Conservation (phyloP, 2,888 invertebrate genomes). For the Griposia aprilina region DNA sequence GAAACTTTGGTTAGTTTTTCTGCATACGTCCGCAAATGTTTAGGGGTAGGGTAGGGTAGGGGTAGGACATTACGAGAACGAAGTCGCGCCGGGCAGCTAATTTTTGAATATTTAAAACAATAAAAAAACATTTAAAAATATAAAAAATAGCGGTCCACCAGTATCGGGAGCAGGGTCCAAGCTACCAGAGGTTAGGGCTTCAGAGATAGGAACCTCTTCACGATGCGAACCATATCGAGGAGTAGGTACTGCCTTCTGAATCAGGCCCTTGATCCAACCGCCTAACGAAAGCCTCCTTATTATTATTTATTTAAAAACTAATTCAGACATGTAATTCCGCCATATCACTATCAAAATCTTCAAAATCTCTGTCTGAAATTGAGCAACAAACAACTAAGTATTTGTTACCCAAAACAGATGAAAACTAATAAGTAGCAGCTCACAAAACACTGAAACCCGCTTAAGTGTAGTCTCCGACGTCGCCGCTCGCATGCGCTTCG, state of each 20-base stretch:
- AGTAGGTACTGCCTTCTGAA: background rate
- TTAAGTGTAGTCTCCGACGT: too few species aligned
- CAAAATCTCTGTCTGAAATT: background rate
- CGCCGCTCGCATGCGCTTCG: too few species aligned
- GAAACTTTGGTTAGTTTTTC: too few species aligned
- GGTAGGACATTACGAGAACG: too few species aligned
- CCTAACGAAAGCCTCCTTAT: background rate
- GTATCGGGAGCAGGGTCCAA: background rate
- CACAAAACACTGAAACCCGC: too few species aligned
- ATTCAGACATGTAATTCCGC: background rate
- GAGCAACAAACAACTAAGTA: background rate
- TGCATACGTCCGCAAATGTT: too few species aligned
- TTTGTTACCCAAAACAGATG: background rate
- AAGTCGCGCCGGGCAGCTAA: too few species aligned
- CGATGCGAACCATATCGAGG: background rate
- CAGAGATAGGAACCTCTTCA: background rate
- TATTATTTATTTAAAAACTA: background rate
- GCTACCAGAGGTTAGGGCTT: background rate
- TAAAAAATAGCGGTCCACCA: too few species aligned
- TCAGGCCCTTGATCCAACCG: background rate
- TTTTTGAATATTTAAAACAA: too few species aligned
- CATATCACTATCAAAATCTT: background rate
- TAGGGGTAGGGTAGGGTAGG: too few species aligned
- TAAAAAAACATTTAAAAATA: too few species aligned
- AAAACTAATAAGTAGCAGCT: background rate